Evolutionary conservation across 2,797 vertebrate genomes (phyloP).

Genomic region (Microcaecilia unicolor): DNA sequence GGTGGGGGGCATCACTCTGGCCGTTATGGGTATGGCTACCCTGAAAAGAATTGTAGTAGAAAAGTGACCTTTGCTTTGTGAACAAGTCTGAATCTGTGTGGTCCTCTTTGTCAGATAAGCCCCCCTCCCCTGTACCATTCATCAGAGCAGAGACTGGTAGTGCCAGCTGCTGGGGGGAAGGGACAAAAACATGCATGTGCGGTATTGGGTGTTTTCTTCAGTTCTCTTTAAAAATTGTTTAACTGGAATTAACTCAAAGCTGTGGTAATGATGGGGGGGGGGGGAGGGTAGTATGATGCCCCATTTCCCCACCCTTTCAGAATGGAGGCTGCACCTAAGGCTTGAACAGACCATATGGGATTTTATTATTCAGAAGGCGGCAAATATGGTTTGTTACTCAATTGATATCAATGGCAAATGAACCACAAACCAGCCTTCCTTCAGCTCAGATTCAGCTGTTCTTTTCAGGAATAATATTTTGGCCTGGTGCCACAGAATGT

Average conservation of each 20-base stretch:
- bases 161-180: conserved; percentile 41
- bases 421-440: conserved; percentile 30
- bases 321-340: conserved; percentile 27
- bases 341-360: conserved; percentile 51
- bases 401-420: conserved; percentile 39
- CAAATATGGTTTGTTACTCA: conserved; percentile 48
- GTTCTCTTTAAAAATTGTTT: too few species aligned
- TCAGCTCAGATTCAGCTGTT: conserved; percentile 43
- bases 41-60: too few species aligned
- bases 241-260: too few species aligned
- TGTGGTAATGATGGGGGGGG: conserved; percentile 8
- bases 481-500: conserved; percentile 39
- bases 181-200: conserved; percentile 29
- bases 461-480: conserved; percentile 39
- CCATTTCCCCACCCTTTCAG: conserved; percentile 15
- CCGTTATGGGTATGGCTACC: too few species aligned
- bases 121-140: conserved; percentile 30
- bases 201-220: too few species aligned
- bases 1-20: too few species aligned
- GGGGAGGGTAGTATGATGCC: conserved; percentile 15
- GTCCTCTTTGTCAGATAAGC: conserved; percentile 40
- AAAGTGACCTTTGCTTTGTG: too few species aligned
- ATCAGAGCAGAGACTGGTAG: conserved; percentile 25
- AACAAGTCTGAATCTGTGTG: conserved; percentile 35
- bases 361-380: conserved; percentile 47